phyloP scores from a whole-genome alignment of 2,888 invertebrate genomes.

The Allygus modestus region DNA sequence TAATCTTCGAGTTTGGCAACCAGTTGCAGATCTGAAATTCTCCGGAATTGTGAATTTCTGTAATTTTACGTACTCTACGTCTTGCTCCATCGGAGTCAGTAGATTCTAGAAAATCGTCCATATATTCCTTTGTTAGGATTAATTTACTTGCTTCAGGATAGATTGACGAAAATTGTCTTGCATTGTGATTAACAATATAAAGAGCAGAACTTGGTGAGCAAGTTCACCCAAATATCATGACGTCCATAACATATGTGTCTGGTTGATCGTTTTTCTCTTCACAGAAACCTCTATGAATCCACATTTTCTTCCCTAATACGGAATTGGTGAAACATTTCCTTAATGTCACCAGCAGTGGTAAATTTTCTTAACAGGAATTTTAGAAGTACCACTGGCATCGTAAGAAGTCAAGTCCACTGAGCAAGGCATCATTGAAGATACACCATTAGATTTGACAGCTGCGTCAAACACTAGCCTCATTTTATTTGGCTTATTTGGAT shows the following conservation, averaged over 20 bases:
- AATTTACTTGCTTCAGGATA: neutral
- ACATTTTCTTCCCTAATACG: neutral
- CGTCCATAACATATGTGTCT: neutral
- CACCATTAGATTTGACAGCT: neutral
- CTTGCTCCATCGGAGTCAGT: neutral
- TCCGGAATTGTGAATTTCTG: neutral
- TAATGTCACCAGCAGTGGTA: neutral
- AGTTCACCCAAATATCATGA: neutral
- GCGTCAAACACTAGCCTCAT: neutral
- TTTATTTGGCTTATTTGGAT: slow-evolving; percentile 8
- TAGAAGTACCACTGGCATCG: neutral
- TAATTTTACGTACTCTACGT: neutral
- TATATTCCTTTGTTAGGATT: neutral
- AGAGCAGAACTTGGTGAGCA: neutral
- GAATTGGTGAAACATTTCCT: neutral
- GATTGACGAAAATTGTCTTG: neutral
- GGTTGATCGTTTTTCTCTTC: neutral
- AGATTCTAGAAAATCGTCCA: neutral
- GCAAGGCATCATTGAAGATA: slow-evolving; percentile 8
- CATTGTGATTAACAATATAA: neutral
- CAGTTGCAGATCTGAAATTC: slow-evolving; percentile 8
- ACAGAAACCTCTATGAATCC: neutral
- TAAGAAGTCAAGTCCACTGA: neutral
- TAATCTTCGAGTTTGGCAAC: neutral
- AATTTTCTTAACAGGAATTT: neutral